Base-by-base conservation (phyloP, 30 jellyfish, hydroid and myxozoan genomes). In the Mastigias papua region DNA sequence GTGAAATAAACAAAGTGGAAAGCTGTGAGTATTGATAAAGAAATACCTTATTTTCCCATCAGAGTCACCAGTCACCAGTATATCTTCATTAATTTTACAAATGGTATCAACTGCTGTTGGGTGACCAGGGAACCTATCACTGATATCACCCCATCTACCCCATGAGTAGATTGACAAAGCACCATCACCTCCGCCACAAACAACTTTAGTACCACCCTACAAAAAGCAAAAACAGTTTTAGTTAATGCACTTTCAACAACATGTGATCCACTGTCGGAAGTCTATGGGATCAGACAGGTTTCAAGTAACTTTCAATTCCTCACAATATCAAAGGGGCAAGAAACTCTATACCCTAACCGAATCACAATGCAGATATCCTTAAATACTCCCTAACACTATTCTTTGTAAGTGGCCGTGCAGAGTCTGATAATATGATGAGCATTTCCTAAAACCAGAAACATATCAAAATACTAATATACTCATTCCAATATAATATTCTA, bases 111-210 rank as follows among this genome's bases (percentile, higher is more conserved):
- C 78, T 17, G 96, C 77, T 34, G 54, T 48, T 34, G 60, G 84
- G 50, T 68, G 87, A 21, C 92, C 90, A 33, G 98, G 98, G 51
- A 88, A 79, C 8, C 98, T 91, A 83, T 93, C 98, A 27, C 93
- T 93, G 28, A 93, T 72, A 83, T 88, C 98, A 48, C 97, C 98
- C 98, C 98, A 93, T 66, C 80, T 80, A 13, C 98, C 98, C 98
- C 98, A 93, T 0, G 98, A 88, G 88, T 60, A 93, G 23, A 93
- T 88, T 65, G 86, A 64, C 83, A 93, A 73, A 11, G 90, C 70
- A 2, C 98, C 98, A 69, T 84, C 95, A 26, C 94, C 95, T 46
- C 95, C 91, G 20, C 98, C 98, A 63, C 98, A 93, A 37, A 88
- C 93, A 48, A 93, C 97, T 69, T 93, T 93, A 5, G 89, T 31